Conservation (phyloP, 2,888 invertebrate genomes). For the Papilio gigon region DNA sequence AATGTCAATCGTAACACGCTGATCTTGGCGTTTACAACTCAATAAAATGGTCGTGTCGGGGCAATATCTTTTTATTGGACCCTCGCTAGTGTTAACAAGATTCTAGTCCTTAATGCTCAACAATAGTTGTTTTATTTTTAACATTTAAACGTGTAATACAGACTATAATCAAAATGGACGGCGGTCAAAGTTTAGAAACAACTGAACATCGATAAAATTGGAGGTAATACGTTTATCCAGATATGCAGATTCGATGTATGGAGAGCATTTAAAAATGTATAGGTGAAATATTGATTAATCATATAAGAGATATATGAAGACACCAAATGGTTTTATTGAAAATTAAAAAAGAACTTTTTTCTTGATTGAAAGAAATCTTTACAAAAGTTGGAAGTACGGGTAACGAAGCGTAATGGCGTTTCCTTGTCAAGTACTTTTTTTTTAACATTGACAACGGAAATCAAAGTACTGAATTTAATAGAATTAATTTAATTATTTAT, state of each 20-base stretch:
- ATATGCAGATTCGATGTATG: too few species aligned
- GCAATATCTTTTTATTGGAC: constrained; percentile 35
- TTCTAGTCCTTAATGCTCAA: constrained; percentile 22
- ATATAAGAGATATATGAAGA: too few species aligned
- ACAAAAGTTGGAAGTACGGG: constrained; percentile 8
- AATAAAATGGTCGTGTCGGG: constrained; percentile 29
- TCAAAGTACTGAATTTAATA: not conserved
- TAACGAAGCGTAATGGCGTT: constrained; percentile 11
- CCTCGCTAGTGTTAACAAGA: constrained; percentile 26
- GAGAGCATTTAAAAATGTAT: too few species aligned
- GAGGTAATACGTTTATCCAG: too few species aligned
- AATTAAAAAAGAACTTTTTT: not conserved
- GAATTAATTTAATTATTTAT: too few species aligned
- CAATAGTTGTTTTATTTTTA: constrained; percentile 17
- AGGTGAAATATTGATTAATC: too few species aligned
- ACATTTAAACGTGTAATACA: too few species aligned
- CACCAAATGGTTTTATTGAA: not conserved
- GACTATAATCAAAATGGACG: too few species aligned
- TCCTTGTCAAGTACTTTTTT: not conserved
- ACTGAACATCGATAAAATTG: not conserved
- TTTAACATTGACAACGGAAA: not conserved
- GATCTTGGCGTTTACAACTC: constrained; percentile 32
- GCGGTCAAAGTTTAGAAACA: not conserved
- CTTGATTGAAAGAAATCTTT: not conserved
- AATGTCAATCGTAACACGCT: constrained; percentile 27